phyloP scores from a whole-genome alignment of 2,888 invertebrate species.

The Synergus umbraculus region DNA sequence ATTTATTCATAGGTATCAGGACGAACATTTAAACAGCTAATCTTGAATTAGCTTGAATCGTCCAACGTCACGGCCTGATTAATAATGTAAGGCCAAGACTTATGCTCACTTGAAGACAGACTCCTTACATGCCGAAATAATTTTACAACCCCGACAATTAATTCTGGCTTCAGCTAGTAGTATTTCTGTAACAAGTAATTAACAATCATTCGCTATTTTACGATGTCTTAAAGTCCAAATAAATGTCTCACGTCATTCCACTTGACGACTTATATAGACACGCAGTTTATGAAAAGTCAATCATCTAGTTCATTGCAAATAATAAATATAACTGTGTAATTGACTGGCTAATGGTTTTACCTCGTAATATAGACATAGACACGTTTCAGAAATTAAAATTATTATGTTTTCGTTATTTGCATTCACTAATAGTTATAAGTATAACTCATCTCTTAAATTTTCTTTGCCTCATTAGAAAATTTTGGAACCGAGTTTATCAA shows the following conservation, averaged over 20 bases:
- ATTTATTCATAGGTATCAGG: slow-evolving; percentile 19
- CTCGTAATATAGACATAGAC: background rate
- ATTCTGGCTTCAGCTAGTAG: slow-evolving; percentile 23
- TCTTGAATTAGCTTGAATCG: slow-evolving; percentile 9
- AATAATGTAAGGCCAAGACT: slow-evolving; percentile 22
- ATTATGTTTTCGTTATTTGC: background rate
- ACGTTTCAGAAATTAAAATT: background rate
- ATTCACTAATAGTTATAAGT: background rate
- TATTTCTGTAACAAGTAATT: background rate
- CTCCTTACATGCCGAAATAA: slow-evolving; percentile 4
- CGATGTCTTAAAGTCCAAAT: slow-evolving; percentile 2
- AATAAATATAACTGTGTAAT: slow-evolving; percentile 2
- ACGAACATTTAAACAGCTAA: background rate
- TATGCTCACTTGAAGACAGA: background rate
- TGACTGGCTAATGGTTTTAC: background rate
- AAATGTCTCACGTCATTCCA: background rate
- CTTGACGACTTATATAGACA: background rate
- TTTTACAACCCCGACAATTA: slow-evolving; percentile 1
- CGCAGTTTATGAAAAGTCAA: background rate
- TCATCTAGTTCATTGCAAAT: background rate
- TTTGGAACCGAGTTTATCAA: background rate
- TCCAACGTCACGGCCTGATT: slow-evolving; percentile 13
- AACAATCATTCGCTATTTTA: background rate
- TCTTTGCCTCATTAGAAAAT: background rate
- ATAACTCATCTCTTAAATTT: background rate